A percentile compares a stretch with the other conserved stretches of the same genome.
These are phyloP conservation scores for Stichopus chloronotus DNA, from an alignment of 35 echinoderm and acorn worm species.

Conservation along the genomic window DNA sequence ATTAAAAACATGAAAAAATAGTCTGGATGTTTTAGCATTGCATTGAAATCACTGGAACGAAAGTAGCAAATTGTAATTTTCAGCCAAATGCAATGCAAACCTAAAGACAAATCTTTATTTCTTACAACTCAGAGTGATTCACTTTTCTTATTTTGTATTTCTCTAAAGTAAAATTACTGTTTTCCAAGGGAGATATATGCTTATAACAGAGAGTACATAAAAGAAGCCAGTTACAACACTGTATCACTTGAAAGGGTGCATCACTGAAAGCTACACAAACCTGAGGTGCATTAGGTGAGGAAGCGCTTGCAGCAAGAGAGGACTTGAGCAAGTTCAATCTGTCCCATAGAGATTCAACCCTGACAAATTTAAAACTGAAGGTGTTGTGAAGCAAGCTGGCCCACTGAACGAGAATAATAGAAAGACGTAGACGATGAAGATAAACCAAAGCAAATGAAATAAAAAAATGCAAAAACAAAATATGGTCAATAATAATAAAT, in stretches of 20 bases:
- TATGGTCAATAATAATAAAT: no score
- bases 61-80: no score
- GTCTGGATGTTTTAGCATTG: no score
- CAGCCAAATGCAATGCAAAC: no score
- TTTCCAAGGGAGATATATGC: no score
- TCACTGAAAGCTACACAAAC: constrained; percentile 26
- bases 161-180: no score
- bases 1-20: no score
- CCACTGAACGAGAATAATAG: constrained; percentile 35
- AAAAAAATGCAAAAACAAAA: background rate
- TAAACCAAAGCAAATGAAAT: background rate
- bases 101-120: no score
- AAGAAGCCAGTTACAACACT: background rate
- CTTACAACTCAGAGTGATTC: no score
- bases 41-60: no score
- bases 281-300: background rate
- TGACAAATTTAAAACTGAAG: constrained; percentile 63
- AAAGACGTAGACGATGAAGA: constrained; percentile 19
- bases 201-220: no score
- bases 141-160: no score
- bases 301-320: constrained; percentile 44
- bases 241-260: constrained; percentile 20
- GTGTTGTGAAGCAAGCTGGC: constrained; percentile 55
- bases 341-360: constrained; percentile 24
- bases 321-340: constrained; percentile 51